Evolutionary conservation across 1,140 invertebrate genomes (phyloP).

Genomic region (Potamilus streckersoni): DNA sequence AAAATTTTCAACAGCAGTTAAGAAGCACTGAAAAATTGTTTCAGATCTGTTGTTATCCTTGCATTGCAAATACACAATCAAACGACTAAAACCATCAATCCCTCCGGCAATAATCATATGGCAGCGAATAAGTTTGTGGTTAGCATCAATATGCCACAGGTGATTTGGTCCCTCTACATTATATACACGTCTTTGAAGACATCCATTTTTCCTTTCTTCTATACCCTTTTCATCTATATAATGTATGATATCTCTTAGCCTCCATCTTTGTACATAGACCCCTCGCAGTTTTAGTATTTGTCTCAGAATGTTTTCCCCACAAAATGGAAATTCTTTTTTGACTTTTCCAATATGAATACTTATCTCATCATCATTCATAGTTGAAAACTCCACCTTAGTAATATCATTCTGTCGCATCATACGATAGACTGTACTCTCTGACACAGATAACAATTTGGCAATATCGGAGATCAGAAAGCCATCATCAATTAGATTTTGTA

Average conservation of each 20-base stretch:
- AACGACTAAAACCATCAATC: slow-evolving; percentile 10
- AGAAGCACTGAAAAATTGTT: slow-evolving; percentile 13
- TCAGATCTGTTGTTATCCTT: slow-evolving; percentile 14
- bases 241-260: neutral
- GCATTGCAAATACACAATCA: slow-evolving; percentile 8
- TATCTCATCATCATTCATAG: too few species aligned
- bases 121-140: slow-evolving; percentile 18
- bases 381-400: too few species aligned
- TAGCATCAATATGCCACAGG: slow-evolving; percentile 18
- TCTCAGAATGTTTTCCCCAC: too few species aligned
- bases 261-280: slow-evolving; percentile 2
- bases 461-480: too few species aligned
- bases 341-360: too few species aligned
- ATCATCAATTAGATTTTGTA: too few species aligned
- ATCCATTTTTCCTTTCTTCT: neutral
- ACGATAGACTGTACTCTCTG: too few species aligned
- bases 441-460: too few species aligned
- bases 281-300: too few species aligned
- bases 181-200: slow-evolving; percentile 8
- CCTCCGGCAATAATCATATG: slow-evolving; percentile 9
- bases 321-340: too few species aligned
- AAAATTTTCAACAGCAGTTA: neutral
- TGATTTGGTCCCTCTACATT: slow-evolving; percentile 14
- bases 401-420: too few species aligned
- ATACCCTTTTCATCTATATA: neutral